Evolutionary conservation across 2,113 vertebrate species (phyloP).

Genomic region (Perca flavescens): DNA sequence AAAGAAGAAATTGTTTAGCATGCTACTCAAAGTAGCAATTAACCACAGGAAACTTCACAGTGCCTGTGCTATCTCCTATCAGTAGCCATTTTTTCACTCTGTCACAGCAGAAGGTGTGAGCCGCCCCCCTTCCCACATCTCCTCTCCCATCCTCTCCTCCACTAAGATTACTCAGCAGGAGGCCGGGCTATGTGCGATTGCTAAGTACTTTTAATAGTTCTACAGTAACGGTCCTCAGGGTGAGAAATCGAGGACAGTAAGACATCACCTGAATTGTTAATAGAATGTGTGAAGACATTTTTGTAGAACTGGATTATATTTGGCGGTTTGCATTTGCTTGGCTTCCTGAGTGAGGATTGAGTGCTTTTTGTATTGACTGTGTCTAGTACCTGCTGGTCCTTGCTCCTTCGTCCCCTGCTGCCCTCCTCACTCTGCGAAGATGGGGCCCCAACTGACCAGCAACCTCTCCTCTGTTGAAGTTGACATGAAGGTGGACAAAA

Average conservation of each 20-base stretch:
- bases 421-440: constrained; percentile 85
- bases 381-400: constrained; percentile 82
- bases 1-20: constrained; percentile 41
- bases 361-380: not conserved
- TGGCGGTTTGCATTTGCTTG: not conserved
- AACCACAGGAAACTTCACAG: constrained; percentile 45
- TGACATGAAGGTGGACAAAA: constrained; percentile 14
- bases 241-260: constrained; percentile 49
- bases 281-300: constrained; percentile 2
- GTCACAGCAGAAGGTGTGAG: constrained; percentile 61
- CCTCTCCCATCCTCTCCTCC: constrained; percentile 26
- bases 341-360: not conserved
- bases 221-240: constrained; percentile 44
- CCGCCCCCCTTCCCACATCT: constrained; percentile 23
- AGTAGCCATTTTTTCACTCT: constrained; percentile 46
- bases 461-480: constrained; percentile 85
- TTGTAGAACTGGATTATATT: not conserved
- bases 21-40: constrained; percentile 38
- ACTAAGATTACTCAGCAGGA: constrained; percentile 60
- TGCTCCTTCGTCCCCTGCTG: constrained; percentile 85
- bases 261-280: constrained; percentile 15
- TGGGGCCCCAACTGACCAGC: constrained; percentile 82
- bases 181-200: constrained; percentile 56
- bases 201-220: constrained; percentile 64
- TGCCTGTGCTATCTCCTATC: constrained; percentile 27